Evolutionary conservation across 2,888 invertebrate species (phyloP).

Genomic region (Euplagia quadripunctaria): DNA sequence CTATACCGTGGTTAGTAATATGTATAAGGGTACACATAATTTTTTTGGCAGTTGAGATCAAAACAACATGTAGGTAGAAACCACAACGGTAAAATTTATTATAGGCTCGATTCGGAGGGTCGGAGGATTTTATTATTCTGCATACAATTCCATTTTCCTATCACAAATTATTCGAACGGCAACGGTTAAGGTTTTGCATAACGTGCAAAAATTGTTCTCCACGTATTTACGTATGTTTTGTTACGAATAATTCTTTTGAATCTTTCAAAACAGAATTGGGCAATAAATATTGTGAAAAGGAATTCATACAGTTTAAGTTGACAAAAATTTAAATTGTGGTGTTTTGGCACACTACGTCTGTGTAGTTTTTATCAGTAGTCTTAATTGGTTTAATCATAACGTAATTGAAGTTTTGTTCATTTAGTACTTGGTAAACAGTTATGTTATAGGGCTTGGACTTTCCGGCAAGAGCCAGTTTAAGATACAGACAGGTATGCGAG

Average conservation of each 20-base stretch:
- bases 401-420: too few relatives aligned
- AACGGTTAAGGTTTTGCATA: constrained; percentile 79
- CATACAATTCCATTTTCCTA: constrained; percentile 85
- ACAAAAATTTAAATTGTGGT: too few relatives aligned
- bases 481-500: too few relatives aligned
- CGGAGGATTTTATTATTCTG: constrained; percentile 84
- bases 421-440: too few relatives aligned
- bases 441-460: too few relatives aligned
- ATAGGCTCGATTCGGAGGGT: constrained; percentile 77
- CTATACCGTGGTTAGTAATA: constrained; percentile 17
- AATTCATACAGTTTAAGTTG: too few relatives aligned
- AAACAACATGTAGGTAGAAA: constrained; percentile 65
- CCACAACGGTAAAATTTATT: constrained; percentile 77
- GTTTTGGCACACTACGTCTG: too few relatives aligned
- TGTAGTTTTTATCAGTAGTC: too few relatives aligned
- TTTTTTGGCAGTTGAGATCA: constrained; percentile 63
- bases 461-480: too few relatives aligned
- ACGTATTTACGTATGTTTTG: constrained; percentile 70
- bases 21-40: constrained; percentile 47
- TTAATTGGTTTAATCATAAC: too few relatives aligned
- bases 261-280: constrained; percentile 27
- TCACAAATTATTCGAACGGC: constrained; percentile 82
- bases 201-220: constrained; percentile 78
- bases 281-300: too few relatives aligned
- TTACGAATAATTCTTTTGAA: constrained; percentile 29